phyloP scores from a whole-genome alignment of 2,888 invertebrate species.

The Lepidocyrtoides sp. region DNA sequence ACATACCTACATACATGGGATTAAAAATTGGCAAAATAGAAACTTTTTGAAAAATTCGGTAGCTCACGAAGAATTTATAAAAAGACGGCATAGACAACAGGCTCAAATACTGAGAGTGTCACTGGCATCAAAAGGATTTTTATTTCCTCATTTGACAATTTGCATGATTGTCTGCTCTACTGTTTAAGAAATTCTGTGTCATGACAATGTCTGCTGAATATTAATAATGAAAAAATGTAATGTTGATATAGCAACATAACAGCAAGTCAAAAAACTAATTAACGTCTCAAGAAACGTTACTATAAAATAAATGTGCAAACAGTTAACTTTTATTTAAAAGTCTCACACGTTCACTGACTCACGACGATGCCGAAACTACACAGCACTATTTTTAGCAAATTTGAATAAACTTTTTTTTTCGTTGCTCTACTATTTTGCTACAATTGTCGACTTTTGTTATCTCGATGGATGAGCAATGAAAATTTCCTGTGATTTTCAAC shows the following conservation, averaged over 20 bases:
- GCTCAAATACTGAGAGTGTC: too few species aligned
- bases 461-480: not conserved
- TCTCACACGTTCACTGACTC: not conserved
- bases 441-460: not conserved
- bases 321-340: not conserved
- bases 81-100: too few species aligned
- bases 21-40: not conserved
- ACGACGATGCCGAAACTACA: not conserved
- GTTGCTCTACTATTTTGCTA: not conserved
- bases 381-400: not conserved
- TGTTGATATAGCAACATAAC: too few species aligned
- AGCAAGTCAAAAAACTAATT: constrained; percentile 7
- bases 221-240: too few species aligned
- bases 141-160: not conserved
- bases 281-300: not conserved
- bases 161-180: not conserved
- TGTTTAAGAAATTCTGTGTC: not conserved
- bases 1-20: too few species aligned
- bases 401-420: not conserved
- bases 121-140: too few species aligned
- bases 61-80: too few species aligned
- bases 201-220: not conserved
- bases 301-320: not conserved
- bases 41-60: too few species aligned
- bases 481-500: not conserved